Percentiles rank a stretch among this genome's conserved stretches.
phyloP scores from a whole-genome alignment of 2,888 invertebrate species.

The Leptura quadrifasciata region DNA sequence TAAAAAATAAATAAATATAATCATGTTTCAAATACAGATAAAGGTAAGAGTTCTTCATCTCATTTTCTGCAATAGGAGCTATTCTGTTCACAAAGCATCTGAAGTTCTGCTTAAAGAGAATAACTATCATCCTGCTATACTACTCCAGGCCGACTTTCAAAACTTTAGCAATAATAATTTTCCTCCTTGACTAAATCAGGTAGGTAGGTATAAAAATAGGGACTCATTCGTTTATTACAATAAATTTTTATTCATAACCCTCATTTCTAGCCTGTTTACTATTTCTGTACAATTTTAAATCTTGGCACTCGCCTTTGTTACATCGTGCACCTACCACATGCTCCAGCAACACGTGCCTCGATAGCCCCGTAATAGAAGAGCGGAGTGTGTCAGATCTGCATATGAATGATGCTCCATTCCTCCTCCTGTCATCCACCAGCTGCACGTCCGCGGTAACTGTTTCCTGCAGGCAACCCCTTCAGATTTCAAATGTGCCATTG shows the following conservation, averaged over 20 bases:
- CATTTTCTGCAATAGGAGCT: too few species aligned
- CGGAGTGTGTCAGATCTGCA: constrained; percentile 50
- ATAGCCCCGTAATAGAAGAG: constrained; percentile 19
- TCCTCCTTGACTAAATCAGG: too few species aligned
- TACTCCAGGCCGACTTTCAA: too few species aligned
- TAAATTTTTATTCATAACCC: constrained; percentile 16
- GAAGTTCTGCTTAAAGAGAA: too few species aligned
- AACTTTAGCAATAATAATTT: too few species aligned
- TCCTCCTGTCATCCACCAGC: constrained; percentile 56
- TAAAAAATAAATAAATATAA: too few species aligned
- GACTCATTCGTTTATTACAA: neutral
- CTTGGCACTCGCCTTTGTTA: constrained; percentile 10
- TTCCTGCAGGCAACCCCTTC: constrained; percentile 44
- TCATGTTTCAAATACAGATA: too few species aligned
- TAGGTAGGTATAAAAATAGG: too few species aligned
- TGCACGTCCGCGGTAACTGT: constrained; percentile 45
- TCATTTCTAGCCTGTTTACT: neutral
- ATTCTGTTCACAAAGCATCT: too few species aligned
- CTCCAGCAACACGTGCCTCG: constrained; percentile 29
- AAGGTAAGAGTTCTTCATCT: too few species aligned
- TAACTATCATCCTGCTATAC: too few species aligned
- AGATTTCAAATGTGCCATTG: constrained; percentile 33
- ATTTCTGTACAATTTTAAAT: neutral
- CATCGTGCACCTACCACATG: constrained; percentile 1
- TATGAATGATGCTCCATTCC: constrained; percentile 56